Conservation (phyloP, 2,113 vertebrate species). For the Gila orcuttii region DNA sequence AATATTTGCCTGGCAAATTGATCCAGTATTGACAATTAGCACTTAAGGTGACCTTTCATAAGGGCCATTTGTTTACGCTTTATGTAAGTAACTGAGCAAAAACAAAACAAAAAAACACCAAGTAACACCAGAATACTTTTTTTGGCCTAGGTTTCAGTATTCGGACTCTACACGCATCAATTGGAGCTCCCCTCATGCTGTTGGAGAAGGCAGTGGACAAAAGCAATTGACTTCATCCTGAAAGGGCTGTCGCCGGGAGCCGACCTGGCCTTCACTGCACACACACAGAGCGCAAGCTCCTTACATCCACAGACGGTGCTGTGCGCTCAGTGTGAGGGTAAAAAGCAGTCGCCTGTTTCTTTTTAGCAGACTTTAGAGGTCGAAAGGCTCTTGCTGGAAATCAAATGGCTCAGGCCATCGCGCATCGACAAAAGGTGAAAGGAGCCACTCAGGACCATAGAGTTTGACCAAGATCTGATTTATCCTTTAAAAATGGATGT, state of each 20-base stretch:
- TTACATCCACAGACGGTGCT: not conserved
- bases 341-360: conserved; percentile 31
- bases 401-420: conserved; percentile 55
- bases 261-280: conserved; percentile 10
- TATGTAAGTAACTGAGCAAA: conserved; percentile 54
- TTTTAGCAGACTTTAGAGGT: conserved; percentile 50
- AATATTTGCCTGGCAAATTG: conserved; percentile 74
- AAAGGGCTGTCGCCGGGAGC: conserved; percentile 51
- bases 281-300: conserved; percentile 14
- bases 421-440: conserved; percentile 42
- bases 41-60: conserved; percentile 77
- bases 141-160: not conserved
- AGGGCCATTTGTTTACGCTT: conserved; percentile 61
- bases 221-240: conserved; percentile 50
- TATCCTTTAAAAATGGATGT: conserved; percentile 65
- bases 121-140: not conserved
- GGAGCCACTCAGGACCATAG: conserved; percentile 25
- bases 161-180: conserved; percentile 8
- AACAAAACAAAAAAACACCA: conserved; percentile 47
- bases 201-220: conserved; percentile 41
- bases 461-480: conserved; percentile 69
- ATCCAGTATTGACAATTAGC: conserved; percentile 79
- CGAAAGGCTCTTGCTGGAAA: conserved; percentile 55
- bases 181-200: conserved; percentile 31
- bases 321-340: conserved; percentile 31